Base-by-base conservation (phyloP, 2,888 invertebrate genomes). In the Julus scanicus region DNA sequence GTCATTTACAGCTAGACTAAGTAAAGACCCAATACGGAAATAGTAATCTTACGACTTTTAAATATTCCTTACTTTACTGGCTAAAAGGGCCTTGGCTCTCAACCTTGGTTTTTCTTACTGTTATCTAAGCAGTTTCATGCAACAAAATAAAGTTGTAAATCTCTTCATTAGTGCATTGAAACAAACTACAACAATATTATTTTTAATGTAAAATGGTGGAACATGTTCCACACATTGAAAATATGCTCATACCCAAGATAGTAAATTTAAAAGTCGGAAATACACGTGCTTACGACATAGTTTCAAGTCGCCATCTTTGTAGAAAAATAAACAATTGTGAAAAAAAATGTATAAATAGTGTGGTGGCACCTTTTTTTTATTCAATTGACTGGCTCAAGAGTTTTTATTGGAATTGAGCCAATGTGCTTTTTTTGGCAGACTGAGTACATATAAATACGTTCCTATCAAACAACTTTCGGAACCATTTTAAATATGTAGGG, bases 291-390 rank as follows among this genome's bases (percentile, higher is more conserved):
- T 80, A 39, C 15, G 80, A 80, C 80, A 80, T 37, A 71, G 71
- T 37, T 71, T 29, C 71, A 80, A 29, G 11, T 15, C 37, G 37
- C 13, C 71, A 80, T 39, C 13, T 80, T 80, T 80, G 37, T 15
- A 80, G 80, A 80, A 80, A 80, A 80, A 80, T 80, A 80, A 80
- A 80, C 80, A 80, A 80, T 80, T 80, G 71, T n/a, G 71, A 9
- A 53, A 53, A 63, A 63, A 71, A 71, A 29, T 29, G 29, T 29
- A 71, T n/a, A 71, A 29, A 71, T 71, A 71, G 71, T 71, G 80
- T 80, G 80, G 37, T 80, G 80, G 80, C 80, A 80, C 80, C 37
- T 80, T 80, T n/a, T 80, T n/a, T 80, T 80, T 37, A 15, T 37
- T 80, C 80, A 80, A 80, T 80, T 80, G 37, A 80, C 80, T 80